Percentiles rank a stretch among this genome's conserved stretches.
These are phyloP conservation scores for Leistus spinibarbis DNA, from an alignment of 2,888 invertebrate genomes.

Conservation along the genomic window DNA sequence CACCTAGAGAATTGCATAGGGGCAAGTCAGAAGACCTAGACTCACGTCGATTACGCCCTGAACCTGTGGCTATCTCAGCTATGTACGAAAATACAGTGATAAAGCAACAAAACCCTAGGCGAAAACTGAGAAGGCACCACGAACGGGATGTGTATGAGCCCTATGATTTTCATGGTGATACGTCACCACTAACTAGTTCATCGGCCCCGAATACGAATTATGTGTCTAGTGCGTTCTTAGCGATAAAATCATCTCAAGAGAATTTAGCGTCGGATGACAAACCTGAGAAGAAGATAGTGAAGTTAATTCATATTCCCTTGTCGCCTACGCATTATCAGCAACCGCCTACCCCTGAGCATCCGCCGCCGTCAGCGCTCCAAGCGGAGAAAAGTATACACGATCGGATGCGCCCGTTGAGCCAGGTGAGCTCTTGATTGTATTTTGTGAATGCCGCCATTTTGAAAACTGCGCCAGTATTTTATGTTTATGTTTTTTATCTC, in stretches of 20 bases:
- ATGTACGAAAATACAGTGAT: constrained; percentile 75
- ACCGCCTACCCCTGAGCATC: constrained; percentile 93
- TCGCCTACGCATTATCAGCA: constrained; percentile 90
- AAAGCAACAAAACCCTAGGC: constrained; percentile 73
- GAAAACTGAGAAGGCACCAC: constrained; percentile 69
- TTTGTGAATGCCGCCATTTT: constrained; percentile 41
- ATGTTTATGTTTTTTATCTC: constrained; percentile 34
- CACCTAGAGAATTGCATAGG: constrained; percentile 53
- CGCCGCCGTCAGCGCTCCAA: constrained; percentile 88
- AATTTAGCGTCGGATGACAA: constrained; percentile 38
- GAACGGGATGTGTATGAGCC: constrained; percentile 65
- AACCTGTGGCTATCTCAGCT: constrained; percentile 75
- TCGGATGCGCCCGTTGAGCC: constrained; percentile 85
- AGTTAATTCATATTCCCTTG: constrained; percentile 64
- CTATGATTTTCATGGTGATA: constrained; percentile 58
- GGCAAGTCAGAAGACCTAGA: constrained; percentile 58
- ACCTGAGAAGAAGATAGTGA: constrained; percentile 41
- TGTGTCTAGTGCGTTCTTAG: constrained; percentile 63
- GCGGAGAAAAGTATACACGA: constrained; percentile 90
- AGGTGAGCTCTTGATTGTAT: constrained; percentile 69
- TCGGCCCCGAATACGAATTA: constrained; percentile 58
- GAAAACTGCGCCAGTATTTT: constrained; percentile 40
- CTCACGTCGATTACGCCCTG: constrained; percentile 56
- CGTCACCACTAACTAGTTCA: constrained; percentile 48
- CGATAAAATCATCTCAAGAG: constrained; percentile 56